Evolutionary conservation across 2,797 vertebrate species (phyloP).

Genomic region (Characodon lateralis): DNA sequence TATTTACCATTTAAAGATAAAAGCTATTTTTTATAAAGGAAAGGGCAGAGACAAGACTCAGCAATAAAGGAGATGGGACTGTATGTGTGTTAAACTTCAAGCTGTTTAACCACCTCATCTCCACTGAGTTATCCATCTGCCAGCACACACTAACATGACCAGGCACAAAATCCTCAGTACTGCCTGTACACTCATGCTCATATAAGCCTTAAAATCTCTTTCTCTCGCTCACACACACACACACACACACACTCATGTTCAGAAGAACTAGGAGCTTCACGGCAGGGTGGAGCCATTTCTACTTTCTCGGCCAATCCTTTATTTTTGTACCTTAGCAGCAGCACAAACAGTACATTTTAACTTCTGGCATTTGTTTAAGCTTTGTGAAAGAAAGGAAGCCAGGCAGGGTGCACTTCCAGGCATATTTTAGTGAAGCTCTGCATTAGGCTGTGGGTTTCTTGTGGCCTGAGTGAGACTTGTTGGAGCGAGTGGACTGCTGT

Average conservation of each 20-base stretch:
- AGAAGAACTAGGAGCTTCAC: slow-evolving; percentile 65
- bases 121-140: slow-evolving; percentile 59
- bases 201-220: slow-evolving; percentile 32
- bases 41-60: neutral
- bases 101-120: slow-evolving; percentile 40
- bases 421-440: slow-evolving; percentile 48
- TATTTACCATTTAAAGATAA: too few species aligned
- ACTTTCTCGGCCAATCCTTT: slow-evolving; percentile 69
- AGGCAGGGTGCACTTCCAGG: slow-evolving; percentile 20
- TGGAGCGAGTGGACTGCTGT: slow-evolving; percentile 25
- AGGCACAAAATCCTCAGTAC: slow-evolving; percentile 31
- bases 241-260: slow-evolving; percentile 29
- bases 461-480: slow-evolving; percentile 37
- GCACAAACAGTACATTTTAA: slow-evolving; percentile 49
- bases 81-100: slow-evolving; percentile 56
- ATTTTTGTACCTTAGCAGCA: slow-evolving; percentile 58
- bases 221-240: neutral
- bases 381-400: slow-evolving; percentile 30
- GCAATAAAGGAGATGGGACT: slow-evolving; percentile 30
- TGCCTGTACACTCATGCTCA: slow-evolving; percentile 43
- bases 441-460: slow-evolving; percentile 38
- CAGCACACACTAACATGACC: slow-evolving; percentile 53
- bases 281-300: slow-evolving; percentile 66
- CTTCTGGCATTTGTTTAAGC: slow-evolving; percentile 39
- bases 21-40: too few species aligned